Evolutionary conservation across 1,140 invertebrate genomes (phyloP).

Genomic region (Drosophila sechellia): DNA sequence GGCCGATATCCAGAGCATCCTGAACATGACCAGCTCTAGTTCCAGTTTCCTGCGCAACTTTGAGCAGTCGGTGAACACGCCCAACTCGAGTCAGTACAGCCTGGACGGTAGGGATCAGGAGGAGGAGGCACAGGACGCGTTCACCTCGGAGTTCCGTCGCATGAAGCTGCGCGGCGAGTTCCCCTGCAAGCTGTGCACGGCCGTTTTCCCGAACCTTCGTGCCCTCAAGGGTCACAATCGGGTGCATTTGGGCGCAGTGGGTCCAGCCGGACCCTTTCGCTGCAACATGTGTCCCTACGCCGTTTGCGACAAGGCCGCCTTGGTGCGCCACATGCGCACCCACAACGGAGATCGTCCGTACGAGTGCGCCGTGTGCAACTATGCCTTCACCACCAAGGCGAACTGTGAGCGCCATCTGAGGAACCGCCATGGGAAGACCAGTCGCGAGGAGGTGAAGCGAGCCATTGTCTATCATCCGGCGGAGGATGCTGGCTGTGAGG

Average conservation of each 20-base stretch:
- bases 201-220: slow-evolving; percentile 94
- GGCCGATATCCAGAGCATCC: slow-evolving; percentile 93
- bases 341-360: slow-evolving; percentile 98
- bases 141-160: slow-evolving; percentile 91
- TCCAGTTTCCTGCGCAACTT: slow-evolving; percentile 80
- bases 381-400: slow-evolving; percentile 97
- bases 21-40: slow-evolving; percentile 89
- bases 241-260: slow-evolving; percentile 89
- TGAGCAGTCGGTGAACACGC: slow-evolving; percentile 79
- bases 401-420: slow-evolving; percentile 95
- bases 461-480: slow-evolving; percentile 94
- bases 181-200: slow-evolving; percentile 93
- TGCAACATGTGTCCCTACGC: slow-evolving; percentile 97
- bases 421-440: slow-evolving; percentile 94
- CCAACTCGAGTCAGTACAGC: slow-evolving; percentile 77
- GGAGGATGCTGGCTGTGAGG: slow-evolving; percentile 91
- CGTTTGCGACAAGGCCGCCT: slow-evolving; percentile 94
- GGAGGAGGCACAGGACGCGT: slow-evolving; percentile 92
- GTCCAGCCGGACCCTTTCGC: slow-evolving; percentile 90
- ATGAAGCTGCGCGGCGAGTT: slow-evolving; percentile 95
- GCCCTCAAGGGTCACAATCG: slow-evolving; percentile 95
- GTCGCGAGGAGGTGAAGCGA: slow-evolving; percentile 93
- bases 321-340: slow-evolving; percentile 95
- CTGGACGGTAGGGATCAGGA: slow-evolving; percentile 85
- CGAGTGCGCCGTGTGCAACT: slow-evolving; percentile 96